Evolutionary conservation across 2,888 invertebrate genomes (phyloP).

Genomic region (Bhutanitis thaidina): DNA sequence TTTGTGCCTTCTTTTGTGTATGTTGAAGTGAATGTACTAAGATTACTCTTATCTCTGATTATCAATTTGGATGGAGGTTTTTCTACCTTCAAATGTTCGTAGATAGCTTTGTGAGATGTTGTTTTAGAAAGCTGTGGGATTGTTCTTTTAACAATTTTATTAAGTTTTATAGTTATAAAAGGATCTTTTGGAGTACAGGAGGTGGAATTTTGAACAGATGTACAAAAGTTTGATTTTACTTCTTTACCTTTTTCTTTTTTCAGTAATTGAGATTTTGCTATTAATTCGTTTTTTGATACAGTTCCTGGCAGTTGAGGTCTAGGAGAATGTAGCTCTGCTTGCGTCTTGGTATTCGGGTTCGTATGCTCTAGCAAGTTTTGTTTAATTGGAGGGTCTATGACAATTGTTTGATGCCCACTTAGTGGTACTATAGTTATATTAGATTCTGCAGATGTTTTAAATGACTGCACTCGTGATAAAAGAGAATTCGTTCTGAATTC

Average conservation of each 20-base stretch:
- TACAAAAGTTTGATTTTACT: constrained; percentile 30
- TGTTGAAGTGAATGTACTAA: constrained; percentile 29
- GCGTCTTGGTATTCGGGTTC: constrained; percentile 21
- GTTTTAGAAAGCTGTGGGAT: constrained; percentile 65
- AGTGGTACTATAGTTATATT: constrained; percentile 69
- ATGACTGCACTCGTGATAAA: constrained; percentile 67
- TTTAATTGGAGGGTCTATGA: constrained; percentile 65
- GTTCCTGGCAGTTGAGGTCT: background rate
- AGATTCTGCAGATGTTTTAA: constrained; percentile 70
- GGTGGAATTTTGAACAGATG: constrained; percentile 51
- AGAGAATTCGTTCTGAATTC: constrained; percentile 55
- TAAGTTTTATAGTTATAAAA: constrained; percentile 70
- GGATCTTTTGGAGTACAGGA: constrained; percentile 53
- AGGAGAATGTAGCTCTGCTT: background rate
- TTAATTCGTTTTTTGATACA: background rate
- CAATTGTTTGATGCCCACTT: constrained; percentile 77
- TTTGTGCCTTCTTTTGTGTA: constrained; percentile 45
- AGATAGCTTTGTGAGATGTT: constrained; percentile 52
- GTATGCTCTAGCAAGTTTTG: constrained; percentile 35
- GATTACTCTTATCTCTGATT: constrained; percentile 57
- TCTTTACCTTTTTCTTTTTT: constrained; percentile 33
- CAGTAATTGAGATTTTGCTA: constrained; percentile 4
- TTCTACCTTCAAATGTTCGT: constrained; percentile 54
- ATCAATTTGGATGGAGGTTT: constrained; percentile 68
- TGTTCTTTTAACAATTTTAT: constrained; percentile 67